These are phyloP conservation scores for Melinopterus prodromus DNA, from an alignment of 2,888 invertebrate species.

Conservation along the genomic window DNA sequence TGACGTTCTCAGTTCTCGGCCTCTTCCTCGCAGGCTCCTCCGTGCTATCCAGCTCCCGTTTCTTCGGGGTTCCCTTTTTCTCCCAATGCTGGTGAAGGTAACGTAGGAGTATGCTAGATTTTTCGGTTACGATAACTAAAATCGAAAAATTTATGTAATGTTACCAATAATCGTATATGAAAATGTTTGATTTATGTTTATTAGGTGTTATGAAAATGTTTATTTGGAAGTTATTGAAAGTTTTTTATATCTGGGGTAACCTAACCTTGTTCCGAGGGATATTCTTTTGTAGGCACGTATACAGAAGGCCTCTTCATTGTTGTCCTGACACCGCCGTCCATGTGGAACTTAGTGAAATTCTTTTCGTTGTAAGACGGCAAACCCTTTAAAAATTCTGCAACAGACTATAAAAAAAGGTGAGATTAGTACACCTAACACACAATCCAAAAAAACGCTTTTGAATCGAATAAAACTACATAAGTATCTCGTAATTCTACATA, in stretches of 20 bases:
- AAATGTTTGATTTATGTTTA: not conserved
- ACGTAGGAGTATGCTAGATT: conserved; percentile 90
- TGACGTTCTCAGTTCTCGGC: conserved; percentile 50
- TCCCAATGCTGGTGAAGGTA: conserved; percentile 97
- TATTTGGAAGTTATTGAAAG: not conserved
- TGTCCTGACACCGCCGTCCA: conserved; percentile 83
- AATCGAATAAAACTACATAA: not conserved
- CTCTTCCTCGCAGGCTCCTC: conserved; percentile 56
- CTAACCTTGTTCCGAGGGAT: conserved; percentile 91
- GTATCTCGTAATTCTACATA: conserved; percentile 6
- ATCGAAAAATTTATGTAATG: conserved; percentile 46
- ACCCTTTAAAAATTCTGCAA: conserved; percentile 90
- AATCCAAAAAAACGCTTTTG: not conserved
- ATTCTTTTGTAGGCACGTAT: conserved; percentile 92
- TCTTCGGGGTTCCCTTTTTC: conserved; percentile 74
- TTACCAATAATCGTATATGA: conserved; percentile 17
- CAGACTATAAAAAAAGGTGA: conserved; percentile 69
- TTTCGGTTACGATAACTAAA: conserved; percentile 94
- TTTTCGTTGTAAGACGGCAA: conserved; percentile 90
- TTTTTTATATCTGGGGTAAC: conserved; percentile 37
- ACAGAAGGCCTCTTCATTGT: conserved; percentile 88
- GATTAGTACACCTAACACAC: not conserved
- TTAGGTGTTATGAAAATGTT: conserved; percentile 17
- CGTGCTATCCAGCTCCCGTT: conserved; percentile 53
- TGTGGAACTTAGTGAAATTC: conserved; percentile 91